Evolutionary conservation across 2,113 vertebrate species (phyloP).

Genomic region (Rhinolophus sinicus): DNA sequence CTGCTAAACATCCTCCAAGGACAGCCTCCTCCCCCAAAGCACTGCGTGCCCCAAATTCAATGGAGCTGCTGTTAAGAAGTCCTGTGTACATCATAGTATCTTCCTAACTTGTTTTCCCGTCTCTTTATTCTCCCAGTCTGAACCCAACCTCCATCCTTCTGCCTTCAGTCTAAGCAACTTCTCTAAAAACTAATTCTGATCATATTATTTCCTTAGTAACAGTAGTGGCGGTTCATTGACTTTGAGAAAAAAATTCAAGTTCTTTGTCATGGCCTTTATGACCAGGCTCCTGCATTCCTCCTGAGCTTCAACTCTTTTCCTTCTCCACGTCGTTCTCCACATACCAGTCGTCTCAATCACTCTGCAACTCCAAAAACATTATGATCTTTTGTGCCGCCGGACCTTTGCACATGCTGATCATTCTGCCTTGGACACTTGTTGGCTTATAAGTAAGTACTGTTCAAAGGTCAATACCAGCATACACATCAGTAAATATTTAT

Average conservation of each 20-base stretch:
- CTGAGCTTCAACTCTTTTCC: neutral
- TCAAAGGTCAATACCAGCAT: neutral
- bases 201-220: neutral
- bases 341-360: neutral
- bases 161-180: neutral
- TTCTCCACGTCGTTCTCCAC: neutral
- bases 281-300: neutral
- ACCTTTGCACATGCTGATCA: neutral
- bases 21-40: neutral
- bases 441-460: neutral
- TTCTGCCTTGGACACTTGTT: neutral
- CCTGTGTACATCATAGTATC: neutral
- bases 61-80: neutral
- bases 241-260: neutral
- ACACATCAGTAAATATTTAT: neutral
- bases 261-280: neutral
- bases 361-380: neutral
- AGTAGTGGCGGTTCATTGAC: neutral
- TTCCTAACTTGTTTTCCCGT: neutral
- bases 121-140: neutral
- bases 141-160: neutral
- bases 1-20: neutral
- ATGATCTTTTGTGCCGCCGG: neutral
- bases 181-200: neutral
- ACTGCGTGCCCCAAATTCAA: neutral